Percentiles rank a stretch among this genome's conserved stretches.
phyloP scores from a whole-genome alignment of 2,113 vertebrate genomes.

The Oreochromis niloticus region DNA sequence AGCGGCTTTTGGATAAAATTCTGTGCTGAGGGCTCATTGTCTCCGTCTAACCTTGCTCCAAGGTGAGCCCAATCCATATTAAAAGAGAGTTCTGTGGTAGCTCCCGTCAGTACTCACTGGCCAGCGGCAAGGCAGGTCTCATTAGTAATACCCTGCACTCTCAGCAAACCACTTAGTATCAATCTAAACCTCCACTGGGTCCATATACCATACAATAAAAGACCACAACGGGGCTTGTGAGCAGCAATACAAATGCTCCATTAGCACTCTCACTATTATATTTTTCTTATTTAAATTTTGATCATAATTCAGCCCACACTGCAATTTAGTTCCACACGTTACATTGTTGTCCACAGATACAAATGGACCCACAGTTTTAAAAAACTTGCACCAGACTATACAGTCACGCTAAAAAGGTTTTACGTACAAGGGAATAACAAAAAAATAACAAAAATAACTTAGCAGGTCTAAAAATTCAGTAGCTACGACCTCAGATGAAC shows the following conservation, averaged over 20 bases:
- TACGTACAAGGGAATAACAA: not conserved
- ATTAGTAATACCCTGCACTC: conserved; percentile 18
- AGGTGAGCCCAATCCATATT: conserved; percentile 1
- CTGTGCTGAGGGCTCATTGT: not conserved
- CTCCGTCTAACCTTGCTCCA: not conserved
- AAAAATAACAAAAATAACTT: not conserved
- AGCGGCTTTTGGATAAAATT: not conserved
- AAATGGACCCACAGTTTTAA: not conserved
- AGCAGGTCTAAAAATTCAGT: not conserved
- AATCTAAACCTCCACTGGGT: conserved; percentile 5
- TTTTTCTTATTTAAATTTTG: not conserved
- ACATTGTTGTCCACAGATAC: not conserved
- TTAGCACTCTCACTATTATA: not conserved
- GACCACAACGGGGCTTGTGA: not conserved
- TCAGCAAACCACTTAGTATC: conserved; percentile 29
- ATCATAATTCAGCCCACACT: not conserved
- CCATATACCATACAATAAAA: not conserved
- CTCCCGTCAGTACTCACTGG: not conserved
- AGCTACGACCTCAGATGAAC: not conserved
- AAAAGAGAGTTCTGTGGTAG: not conserved
- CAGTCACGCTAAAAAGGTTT: not conserved
- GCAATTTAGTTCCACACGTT: not conserved
- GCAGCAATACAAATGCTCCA: not conserved
- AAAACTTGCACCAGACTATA: not conserved
- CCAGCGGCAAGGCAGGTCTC: not conserved